Evolutionary conservation across 2,888 invertebrate genomes (phyloP), one percentile per base, ranked within the genome.

Genomic region (Cerastis rubricosa): DNA sequence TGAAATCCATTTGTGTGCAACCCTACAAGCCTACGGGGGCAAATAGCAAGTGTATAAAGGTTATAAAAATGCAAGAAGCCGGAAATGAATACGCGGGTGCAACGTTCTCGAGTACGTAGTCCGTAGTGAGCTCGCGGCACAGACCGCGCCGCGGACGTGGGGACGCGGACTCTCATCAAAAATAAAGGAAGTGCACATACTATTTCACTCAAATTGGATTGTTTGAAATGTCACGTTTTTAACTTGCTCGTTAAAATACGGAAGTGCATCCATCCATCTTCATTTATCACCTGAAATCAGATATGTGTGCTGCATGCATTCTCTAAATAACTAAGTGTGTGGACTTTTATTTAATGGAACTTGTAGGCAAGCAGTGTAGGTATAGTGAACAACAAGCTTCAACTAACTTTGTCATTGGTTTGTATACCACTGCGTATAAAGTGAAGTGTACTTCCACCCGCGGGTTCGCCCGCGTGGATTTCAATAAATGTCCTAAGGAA

Each of bases 31-130:
- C 90, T 88, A 89, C 89, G 85, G 89, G 90, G 86, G 90, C 88
- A 92, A 92, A 92, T 87, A 91, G 91, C 88, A 92, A 90, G 91
- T 89, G 89, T 90, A 91, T 91, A 91, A 91, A 92, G 90, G 92
- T 93, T 92, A 95, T 94, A 94, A 94, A 95, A 95, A 94, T 94
- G 94, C 94, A 94, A 94, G 94, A 92, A 92, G 91, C 91, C 92
- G 95, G 94, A 95, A 95, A 95, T 95, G 93, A 95, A 93, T 93
- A 94, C 91, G 91, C 90, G 90, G 86, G 89, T 90, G 89, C 91
- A 91, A 90, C 88, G 90, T 88, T 86, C 76, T 86, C 81, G 68
- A 74, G 79, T 71, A 79, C 68, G 70, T 69, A 71, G 51, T 81
- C 81, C 69, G 79, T 71, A 80, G 71, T 83, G 76, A 68, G 78